phyloP scores from a whole-genome alignment of 2,113 vertebrate species.

The Centropus unirufus region DNA sequence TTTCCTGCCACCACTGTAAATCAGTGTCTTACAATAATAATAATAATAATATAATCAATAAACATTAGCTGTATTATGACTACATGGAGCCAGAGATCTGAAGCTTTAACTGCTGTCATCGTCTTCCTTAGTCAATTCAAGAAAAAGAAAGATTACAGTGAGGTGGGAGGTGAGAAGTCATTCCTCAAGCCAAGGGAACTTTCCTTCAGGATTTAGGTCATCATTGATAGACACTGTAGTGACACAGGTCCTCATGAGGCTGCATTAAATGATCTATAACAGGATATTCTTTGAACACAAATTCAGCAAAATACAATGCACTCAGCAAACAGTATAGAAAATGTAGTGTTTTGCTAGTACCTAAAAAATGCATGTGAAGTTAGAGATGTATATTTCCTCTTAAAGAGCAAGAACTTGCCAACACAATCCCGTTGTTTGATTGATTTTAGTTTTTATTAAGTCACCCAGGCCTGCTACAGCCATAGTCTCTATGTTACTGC shows the following conservation, averaged over 20 bases:
- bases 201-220: not conserved
- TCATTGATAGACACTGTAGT: not conserved
- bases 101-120: not conserved
- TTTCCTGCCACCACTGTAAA: not conserved
- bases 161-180: not conserved
- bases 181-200: not conserved
- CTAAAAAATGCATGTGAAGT: slow-evolving; percentile 48
- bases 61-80: not conserved
- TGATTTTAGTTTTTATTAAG: slow-evolving; percentile 45
- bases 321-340: not conserved
- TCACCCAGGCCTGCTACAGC: not conserved
- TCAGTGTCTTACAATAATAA: not conserved
- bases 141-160: not conserved
- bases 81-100: not conserved
- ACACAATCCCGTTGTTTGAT: not conserved
- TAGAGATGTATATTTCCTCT: slow-evolving; percentile 39
- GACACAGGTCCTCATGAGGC: not conserved
- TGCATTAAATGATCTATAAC: slow-evolving; percentile 7
- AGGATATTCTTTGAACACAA: not conserved
- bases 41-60: not conserved
- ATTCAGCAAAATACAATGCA: not conserved
- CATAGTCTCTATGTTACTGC: not conserved
- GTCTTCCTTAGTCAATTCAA: not conserved
- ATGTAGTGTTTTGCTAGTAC: slow-evolving; percentile 24
- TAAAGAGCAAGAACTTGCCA: slow-evolving; percentile 22